Percentiles rank a stretch among this genome's conserved stretches.
These are phyloP conservation scores for Sarcophaga variegata DNA, from an alignment of 2,888 invertebrate species.

Conservation along the genomic window DNA sequence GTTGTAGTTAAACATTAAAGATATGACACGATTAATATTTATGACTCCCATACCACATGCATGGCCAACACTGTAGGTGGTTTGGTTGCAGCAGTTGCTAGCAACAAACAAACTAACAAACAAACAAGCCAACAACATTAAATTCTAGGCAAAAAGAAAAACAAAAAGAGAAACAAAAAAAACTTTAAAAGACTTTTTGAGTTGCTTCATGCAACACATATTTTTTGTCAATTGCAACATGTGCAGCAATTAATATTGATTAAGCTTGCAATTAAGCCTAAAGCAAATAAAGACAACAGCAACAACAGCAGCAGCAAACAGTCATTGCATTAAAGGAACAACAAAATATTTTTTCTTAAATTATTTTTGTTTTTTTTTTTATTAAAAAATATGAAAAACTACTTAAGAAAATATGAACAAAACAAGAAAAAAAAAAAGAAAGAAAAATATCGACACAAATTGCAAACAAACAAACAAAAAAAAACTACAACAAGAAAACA, in stretches of 20 bases:
- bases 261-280: conserved; percentile 68
- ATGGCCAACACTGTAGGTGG: conserved; percentile 58
- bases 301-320: background rate
- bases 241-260: conserved; percentile 71
- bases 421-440: conserved; percentile 15
- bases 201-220: conserved; percentile 50
- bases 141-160: conserved; percentile 29
- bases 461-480: conserved; percentile 20
- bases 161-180: background rate
- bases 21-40: conserved; percentile 59
- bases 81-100: conserved; percentile 32
- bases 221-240: conserved; percentile 71
- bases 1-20: conserved; percentile 43
- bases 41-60: conserved; percentile 50
- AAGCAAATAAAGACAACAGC: conserved; percentile 58
- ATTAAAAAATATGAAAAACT: conserved; percentile 53
- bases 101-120: background rate
- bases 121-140: conserved; percentile 4
- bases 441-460: conserved; percentile 42
- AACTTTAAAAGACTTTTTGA: conserved; percentile 9
- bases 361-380: no score
- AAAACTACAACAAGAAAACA: conserved; percentile 3
- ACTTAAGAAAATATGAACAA: conserved; percentile 48
- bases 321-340: background rate
- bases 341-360: no score